Evolutionary conservation across 2,797 vertebrate species (phyloP).

Genomic region (Cyprinodon diabolis): DNA sequence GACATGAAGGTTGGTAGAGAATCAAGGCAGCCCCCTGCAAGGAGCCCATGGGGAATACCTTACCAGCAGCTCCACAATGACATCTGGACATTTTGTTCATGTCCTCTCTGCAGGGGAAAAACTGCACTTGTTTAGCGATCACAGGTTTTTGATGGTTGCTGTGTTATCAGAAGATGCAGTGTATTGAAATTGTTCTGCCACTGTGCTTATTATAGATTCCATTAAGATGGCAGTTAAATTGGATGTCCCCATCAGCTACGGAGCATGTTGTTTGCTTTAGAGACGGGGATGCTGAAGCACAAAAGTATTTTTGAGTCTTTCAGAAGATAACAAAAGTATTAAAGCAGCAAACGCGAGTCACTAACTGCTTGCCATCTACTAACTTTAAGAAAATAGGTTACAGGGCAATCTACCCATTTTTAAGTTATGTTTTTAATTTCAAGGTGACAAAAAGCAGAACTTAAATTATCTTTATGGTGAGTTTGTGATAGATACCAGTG

Average conservation of each 20-base stretch:
- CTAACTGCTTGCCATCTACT: conserved; percentile 44
- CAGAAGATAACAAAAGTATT: conserved; percentile 79
- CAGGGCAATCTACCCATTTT: conserved; percentile 46
- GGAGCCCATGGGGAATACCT: conserved; percentile 49
- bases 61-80: conserved; percentile 62
- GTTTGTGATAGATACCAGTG: conserved; percentile 35
- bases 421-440: conserved; percentile 9
- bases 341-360: conserved; percentile 72
- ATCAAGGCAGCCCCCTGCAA: conserved; percentile 42
- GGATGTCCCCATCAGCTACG: conserved; percentile 80
- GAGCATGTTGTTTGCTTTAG: conserved; percentile 83
- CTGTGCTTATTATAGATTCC: conserved; percentile 85
- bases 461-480: conserved; percentile 27
- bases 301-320: conserved; percentile 79
- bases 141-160: conserved; percentile 68
- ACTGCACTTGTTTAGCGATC: conserved; percentile 74
- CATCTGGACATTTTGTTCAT: conserved; percentile 70
- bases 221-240: conserved; percentile 87
- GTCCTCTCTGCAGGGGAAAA: conserved; percentile 26
- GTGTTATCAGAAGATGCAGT: conserved; percentile 76
- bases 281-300: conserved; percentile 75
- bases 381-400: conserved; percentile 51
- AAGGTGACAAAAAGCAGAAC: too few species aligned
- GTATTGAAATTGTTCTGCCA: conserved; percentile 76
- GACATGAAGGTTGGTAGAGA: conserved; percentile 40